Conservation (phyloP, 2,888 invertebrate genomes). For the Odontomyia ornata region DNA sequence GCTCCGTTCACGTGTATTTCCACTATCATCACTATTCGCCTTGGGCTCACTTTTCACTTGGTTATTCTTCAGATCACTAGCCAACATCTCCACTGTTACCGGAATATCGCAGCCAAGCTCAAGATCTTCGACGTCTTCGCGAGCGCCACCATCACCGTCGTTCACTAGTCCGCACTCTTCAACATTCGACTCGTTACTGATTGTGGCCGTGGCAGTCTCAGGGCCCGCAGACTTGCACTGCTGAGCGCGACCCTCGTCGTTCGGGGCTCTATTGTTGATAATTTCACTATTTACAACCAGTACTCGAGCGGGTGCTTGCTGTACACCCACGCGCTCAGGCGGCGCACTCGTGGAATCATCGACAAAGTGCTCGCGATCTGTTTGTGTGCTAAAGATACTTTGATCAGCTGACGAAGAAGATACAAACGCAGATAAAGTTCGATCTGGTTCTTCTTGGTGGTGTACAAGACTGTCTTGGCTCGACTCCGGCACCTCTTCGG, state of each 20-base stretch:
- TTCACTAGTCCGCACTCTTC: conserved; percentile 50
- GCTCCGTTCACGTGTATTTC: neutral
- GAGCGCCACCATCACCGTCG: conserved; percentile 54
- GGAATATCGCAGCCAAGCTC: conserved; percentile 34
- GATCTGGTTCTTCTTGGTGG: neutral
- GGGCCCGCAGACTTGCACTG: neutral
- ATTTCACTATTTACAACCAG: conserved; percentile 30
- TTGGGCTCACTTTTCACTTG: conserved; percentile 20
- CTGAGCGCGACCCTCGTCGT: conserved; percentile 13
- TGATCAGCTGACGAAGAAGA: conserved; percentile 33
- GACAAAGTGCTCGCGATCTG: neutral
- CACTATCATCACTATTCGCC: conserved; percentile 3
- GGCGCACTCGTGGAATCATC: neutral
- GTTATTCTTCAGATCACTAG: conserved; percentile 20
- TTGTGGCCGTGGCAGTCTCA: neutral
- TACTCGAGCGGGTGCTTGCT: conserved; percentile 32
- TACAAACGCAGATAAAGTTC: no score
- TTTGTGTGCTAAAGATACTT: neutral
- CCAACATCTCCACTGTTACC: conserved; percentile 40
- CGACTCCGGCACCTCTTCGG: conserved; percentile 57
- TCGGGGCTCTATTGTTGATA: conserved; percentile 36
- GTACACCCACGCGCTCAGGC: conserved; percentile 35
- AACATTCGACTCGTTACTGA: conserved; percentile 49
- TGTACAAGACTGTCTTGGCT: conserved; percentile 9
- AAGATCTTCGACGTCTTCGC: conserved; percentile 7